Evolutionary conservation across 92 coral and sea anemone species (phyloP).

Genomic region (Porites divaricata): DNA sequence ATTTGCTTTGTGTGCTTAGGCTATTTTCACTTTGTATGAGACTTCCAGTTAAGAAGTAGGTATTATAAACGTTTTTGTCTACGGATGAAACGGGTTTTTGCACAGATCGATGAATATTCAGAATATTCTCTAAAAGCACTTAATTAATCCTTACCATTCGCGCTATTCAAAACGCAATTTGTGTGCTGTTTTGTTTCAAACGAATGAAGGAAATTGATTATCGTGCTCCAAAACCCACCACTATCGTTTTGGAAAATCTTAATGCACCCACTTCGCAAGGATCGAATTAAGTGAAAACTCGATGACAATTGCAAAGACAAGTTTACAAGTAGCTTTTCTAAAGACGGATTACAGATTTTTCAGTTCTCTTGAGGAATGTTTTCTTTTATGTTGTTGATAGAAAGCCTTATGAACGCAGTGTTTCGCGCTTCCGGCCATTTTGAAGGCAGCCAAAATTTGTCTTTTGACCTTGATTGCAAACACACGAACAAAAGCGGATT

Average conservation of each 20-base stretch:
- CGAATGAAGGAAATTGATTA: too few relatives aligned
- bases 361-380: conserved; percentile 11
- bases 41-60: not conserved
- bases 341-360: conserved; percentile 24
- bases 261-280: not conserved
- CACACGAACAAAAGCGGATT: not conserved
- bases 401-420: conserved; percentile 5
- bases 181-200: too few relatives aligned
- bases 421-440: not conserved
- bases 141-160: too few relatives aligned
- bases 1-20: too few relatives aligned
- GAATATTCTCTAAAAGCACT: too few relatives aligned
- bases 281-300: conserved; percentile 1
- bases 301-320: conserved; percentile 21
- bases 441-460: too few relatives aligned
- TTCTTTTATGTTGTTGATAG: conserved; percentile 18
- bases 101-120: too few relatives aligned
- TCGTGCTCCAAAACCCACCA: conserved; percentile 6
- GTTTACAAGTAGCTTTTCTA: conserved; percentile 9
- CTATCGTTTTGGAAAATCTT: not conserved
- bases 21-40: not conserved
- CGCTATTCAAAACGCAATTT: too few relatives aligned
- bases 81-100: not conserved
- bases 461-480: not conserved
- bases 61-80: not conserved